Evolutionary conservation across 1,140 invertebrate genomes (phyloP).

Genomic region (Stegodyphus dumicola): DNA sequence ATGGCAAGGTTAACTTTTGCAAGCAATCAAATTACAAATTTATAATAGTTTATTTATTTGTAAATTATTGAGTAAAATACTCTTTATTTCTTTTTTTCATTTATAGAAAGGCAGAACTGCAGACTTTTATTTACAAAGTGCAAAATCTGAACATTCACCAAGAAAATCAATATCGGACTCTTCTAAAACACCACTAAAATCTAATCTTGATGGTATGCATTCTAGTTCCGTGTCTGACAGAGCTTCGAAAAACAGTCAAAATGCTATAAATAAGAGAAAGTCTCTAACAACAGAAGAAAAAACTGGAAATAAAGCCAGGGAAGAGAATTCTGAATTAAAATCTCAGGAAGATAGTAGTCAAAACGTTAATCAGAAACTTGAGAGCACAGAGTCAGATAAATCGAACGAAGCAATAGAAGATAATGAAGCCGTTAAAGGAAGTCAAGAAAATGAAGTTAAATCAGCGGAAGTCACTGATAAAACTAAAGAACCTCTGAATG

Average conservation of each 20-base stretch:
- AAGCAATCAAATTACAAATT: too few species aligned
- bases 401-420: neutral
- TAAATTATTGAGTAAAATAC: neutral
- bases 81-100: neutral
- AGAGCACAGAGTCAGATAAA: neutral
- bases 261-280: neutral
- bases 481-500: conserved; percentile 1
- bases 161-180: neutral
- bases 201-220: conserved; percentile 37
- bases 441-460: conserved; percentile 22
- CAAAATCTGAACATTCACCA: conserved; percentile 1
- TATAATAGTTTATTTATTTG: too few species aligned
- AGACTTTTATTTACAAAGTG: conserved; percentile 63
- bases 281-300: neutral
- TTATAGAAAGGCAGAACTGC: conserved; percentile 64
- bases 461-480: conserved; percentile 5
- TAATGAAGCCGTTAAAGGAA: conserved; percentile 3
- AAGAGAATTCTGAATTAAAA: neutral
- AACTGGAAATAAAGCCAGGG: neutral
- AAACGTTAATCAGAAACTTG: neutral
- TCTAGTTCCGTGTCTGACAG: conserved; percentile 12
- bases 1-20: too few species aligned
- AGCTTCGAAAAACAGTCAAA: neutral
- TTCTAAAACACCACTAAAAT: conserved; percentile 26
- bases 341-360: neutral